These are phyloP conservation scores for Danaus melanippus DNA, from an alignment of 1,140 invertebrate species.

Conservation along the genomic window DNA sequence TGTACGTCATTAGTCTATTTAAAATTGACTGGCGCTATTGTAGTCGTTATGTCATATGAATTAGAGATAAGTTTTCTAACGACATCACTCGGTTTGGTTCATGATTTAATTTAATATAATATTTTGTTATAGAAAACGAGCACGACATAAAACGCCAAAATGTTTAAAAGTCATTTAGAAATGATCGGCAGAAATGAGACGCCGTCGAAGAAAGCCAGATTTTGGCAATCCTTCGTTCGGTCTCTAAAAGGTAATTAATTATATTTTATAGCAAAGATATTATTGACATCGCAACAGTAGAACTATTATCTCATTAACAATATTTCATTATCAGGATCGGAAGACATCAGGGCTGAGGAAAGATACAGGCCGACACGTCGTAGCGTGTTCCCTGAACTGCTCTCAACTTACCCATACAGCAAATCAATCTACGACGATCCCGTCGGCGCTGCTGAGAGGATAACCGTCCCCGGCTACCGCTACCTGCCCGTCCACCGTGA, in stretches of 20 bases:
- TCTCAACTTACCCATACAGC: slow-evolving; percentile 74
- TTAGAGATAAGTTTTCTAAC: slow-evolving; percentile 2
- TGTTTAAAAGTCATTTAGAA: slow-evolving; percentile 92
- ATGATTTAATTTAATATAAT: slow-evolving; percentile 7
- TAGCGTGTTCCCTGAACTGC: slow-evolving; percentile 80
- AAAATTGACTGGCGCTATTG: slow-evolving; percentile 49
- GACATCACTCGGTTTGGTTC: background rate
- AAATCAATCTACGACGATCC: slow-evolving; percentile 91
- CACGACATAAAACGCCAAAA: slow-evolving; percentile 80
- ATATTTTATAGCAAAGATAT: background rate
- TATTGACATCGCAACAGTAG: background rate
- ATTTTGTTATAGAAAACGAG: slow-evolving; percentile 79
- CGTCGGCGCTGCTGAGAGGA: slow-evolving; percentile 82
- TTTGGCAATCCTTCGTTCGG: slow-evolving; percentile 92
- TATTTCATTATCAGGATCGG: slow-evolving; percentile 77
- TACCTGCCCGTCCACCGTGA: slow-evolving; percentile 90
- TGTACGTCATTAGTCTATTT: slow-evolving; percentile 66
- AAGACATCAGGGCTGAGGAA: slow-evolving; percentile 90
- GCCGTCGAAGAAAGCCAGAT: slow-evolving; percentile 91
- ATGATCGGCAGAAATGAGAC: slow-evolving; percentile 94
- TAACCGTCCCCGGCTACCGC: slow-evolving; percentile 88
- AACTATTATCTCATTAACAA: background rate
- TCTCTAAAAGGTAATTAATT: slow-evolving; percentile 88
- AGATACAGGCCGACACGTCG: slow-evolving; percentile 77
- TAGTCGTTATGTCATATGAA: slow-evolving; percentile 50